Evolutionary conservation across 2,113 vertebrate species (phyloP).

Genomic region (Brachyhypopomus occidentalis): DNA sequence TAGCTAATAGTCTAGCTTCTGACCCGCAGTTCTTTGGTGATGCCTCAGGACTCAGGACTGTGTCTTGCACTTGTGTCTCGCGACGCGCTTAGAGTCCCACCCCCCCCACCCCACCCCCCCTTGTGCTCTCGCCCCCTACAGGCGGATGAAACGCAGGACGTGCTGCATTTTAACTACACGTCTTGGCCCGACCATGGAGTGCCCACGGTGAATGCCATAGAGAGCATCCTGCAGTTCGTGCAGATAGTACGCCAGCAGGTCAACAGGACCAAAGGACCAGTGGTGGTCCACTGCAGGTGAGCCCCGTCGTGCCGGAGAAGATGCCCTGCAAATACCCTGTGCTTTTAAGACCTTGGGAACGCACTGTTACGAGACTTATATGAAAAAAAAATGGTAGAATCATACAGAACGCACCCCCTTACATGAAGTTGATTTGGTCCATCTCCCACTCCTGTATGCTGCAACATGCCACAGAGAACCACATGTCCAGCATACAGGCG

Average conservation of each 20-base stretch:
- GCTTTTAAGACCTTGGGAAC: background rate
- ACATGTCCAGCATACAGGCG: no score
- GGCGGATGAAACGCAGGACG: conserved; percentile 88
- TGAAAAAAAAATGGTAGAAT: no score
- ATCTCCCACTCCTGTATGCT: no score
- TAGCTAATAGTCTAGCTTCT: background rate
- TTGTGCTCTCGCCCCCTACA: conserved; percentile 59
- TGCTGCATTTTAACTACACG: conserved; percentile 94
- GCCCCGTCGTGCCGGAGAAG: background rate
- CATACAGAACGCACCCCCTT: no score
- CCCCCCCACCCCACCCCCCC: no score
- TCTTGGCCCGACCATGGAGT: conserved; percentile 97
- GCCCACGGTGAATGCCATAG: conserved; percentile 87
- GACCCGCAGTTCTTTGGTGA: background rate
- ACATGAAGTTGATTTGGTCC: no score
- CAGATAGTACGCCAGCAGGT: conserved; percentile 90
- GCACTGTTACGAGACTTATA: background rate
- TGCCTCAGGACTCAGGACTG: conserved; percentile 8
- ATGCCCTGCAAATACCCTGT: background rate
- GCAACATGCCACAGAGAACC: no score
- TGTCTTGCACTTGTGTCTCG: background rate
- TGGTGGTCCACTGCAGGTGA: conserved; percentile 96
- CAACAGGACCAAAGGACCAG: conserved; percentile 81
- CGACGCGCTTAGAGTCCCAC: background rate
- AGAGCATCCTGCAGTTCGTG: conserved; percentile 95